Evolutionary conservation across 2,113 vertebrate genomes (phyloP).

Genomic region (Boleophthalmus pectinirostris): DNA sequence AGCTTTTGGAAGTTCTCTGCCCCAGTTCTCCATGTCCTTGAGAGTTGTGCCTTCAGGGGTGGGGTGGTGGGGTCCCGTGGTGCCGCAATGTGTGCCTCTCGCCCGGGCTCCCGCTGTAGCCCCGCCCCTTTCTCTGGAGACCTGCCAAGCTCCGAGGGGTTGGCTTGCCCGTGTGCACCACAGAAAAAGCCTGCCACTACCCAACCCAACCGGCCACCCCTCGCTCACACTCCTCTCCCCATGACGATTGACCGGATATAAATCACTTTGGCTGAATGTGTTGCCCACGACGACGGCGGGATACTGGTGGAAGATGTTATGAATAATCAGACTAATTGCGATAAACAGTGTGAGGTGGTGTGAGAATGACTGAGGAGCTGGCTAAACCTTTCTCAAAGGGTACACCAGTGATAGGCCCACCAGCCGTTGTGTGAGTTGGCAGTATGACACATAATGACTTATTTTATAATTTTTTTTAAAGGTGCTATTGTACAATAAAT

Average conservation of each 20-base stretch:
- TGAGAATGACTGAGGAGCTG: slow-evolving; percentile 49
- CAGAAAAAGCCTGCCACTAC: slow-evolving; percentile 37
- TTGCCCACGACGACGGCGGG: slow-evolving; percentile 30
- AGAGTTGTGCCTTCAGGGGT: slow-evolving; percentile 80
- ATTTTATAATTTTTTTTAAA: no score
- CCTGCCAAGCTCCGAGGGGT: slow-evolving; percentile 77
- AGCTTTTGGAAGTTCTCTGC: slow-evolving; percentile 72
- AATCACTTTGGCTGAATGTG: slow-evolving; percentile 62
- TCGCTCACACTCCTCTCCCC: slow-evolving; percentile 46
- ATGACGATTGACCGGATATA: slow-evolving; percentile 48
- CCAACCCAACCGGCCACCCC: slow-evolving; percentile 27
- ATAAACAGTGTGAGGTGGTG: slow-evolving; percentile 63
- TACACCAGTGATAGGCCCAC: slow-evolving; percentile 28
- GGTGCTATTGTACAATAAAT: no score
- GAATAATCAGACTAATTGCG: slow-evolving; percentile 63
- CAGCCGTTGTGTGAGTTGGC: neutral
- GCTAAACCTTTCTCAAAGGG: slow-evolving; percentile 45
- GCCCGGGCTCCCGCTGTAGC: slow-evolving; percentile 72
- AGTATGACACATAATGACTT: neutral
- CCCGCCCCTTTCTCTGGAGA: slow-evolving; percentile 77
- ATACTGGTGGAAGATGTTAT: slow-evolving; percentile 53
- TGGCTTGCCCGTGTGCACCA: slow-evolving; percentile 62
- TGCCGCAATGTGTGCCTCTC: slow-evolving; percentile 79
- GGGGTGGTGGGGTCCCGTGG: slow-evolving; percentile 76
- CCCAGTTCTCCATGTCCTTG: slow-evolving; percentile 82